Conservation (phyloP, 2,113 vertebrate genomes). For the Mesitornis unicolor region DNA sequence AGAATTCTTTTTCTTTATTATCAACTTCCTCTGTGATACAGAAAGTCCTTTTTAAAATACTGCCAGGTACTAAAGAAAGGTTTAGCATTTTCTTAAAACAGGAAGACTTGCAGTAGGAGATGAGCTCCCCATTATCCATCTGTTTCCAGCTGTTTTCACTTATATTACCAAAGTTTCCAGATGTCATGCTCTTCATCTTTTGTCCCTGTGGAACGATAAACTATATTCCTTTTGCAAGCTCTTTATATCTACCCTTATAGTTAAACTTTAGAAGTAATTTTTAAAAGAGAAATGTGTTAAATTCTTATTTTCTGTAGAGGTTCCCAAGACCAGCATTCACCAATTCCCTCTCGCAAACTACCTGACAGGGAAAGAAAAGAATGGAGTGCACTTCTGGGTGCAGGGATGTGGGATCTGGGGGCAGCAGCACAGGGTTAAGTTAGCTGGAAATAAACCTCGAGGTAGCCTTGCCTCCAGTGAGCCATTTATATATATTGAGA, state of each 20-base stretch:
- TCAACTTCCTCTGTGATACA: constrained; percentile 20
- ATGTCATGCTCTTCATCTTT: constrained; percentile 24
- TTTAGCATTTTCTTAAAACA: constrained; percentile 28
- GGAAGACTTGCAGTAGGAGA: constrained; percentile 50
- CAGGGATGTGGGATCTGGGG: not conserved
- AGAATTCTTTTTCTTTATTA: not conserved
- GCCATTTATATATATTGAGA: not conserved
- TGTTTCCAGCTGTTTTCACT: constrained; percentile 66
- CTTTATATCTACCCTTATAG: not conserved
- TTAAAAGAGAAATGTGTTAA: not conserved
- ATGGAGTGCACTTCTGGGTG: not conserved
- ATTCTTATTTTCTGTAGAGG: not conserved
- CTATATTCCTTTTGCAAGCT: not conserved
- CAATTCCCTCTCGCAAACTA: not conserved
- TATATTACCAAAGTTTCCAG: constrained; percentile 50
- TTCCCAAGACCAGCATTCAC: not conserved
- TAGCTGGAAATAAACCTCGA: constrained; percentile 28
- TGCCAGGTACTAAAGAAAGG: constrained; percentile 5
- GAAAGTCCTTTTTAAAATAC: not conserved
- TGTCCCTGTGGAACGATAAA: constrained; percentile 5
- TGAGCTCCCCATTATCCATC: constrained; percentile 51
- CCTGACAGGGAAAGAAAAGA: not conserved
- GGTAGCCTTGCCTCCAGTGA: not conserved
- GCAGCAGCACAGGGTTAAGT: not conserved
- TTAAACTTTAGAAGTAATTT: not conserved